Conservation (phyloP, 2,113 vertebrate genomes). For the Orcinus orca region DNA sequence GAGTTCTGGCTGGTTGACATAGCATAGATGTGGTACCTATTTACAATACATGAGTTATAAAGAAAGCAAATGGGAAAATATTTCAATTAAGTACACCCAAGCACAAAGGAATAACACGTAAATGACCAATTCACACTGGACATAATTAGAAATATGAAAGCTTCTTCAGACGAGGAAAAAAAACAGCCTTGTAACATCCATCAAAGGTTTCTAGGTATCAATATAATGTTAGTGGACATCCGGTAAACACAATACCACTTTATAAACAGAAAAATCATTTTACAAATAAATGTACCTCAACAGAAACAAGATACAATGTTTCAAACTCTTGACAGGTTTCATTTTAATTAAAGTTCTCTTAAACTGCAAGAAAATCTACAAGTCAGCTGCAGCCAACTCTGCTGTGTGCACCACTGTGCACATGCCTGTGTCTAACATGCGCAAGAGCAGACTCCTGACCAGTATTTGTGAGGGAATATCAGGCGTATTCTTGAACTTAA, state of each 20-base stretch:
- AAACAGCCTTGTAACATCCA: neutral
- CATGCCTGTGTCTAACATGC: neutral
- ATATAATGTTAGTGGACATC: neutral
- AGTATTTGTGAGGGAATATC: neutral
- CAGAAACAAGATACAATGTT: neutral
- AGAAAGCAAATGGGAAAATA: constrained; percentile 1
- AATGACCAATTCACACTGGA: neutral
- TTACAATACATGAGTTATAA: neutral
- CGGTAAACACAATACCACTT: constrained; percentile 4
- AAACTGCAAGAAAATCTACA: neutral
- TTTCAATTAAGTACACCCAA: constrained; percentile 28
- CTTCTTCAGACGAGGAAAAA: neutral
- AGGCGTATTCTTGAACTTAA: neutral
- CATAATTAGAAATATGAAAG: constrained; percentile 26
- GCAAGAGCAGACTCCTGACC: neutral
- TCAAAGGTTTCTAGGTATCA: neutral
- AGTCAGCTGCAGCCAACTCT: neutral
- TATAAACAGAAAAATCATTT: neutral
- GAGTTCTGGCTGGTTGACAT: neutral
- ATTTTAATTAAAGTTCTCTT: constrained; percentile 8
- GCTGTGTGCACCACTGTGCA: neutral
- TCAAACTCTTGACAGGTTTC: neutral
- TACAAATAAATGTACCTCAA: neutral
- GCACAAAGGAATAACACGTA: neutral
- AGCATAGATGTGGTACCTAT: neutral